Evolutionary conservation across 1,140 invertebrate genomes (phyloP), one percentile per base, ranked within the genome.

Genomic region (Bombus waltoni): DNA sequence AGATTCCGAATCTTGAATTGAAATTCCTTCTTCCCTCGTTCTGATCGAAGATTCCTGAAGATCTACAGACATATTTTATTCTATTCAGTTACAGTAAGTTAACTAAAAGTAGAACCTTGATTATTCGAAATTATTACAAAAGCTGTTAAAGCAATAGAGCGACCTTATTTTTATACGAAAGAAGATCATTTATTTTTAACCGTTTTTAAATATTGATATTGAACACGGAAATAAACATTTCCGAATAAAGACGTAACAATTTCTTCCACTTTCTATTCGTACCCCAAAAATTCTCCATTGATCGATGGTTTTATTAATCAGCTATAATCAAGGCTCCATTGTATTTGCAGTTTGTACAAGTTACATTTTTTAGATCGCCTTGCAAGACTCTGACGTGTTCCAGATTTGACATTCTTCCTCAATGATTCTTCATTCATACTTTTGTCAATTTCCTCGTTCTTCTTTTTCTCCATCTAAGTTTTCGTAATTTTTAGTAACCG

Each of bases 301-400:
- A 6, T 53, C 47, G 47, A 53, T 53, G 6, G 6, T 0, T 22
- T 22, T 28, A n/a, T 25, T 62, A 28, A 62, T 28, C 28, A 13
- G 47, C 1, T 53, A 22, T 53, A 3, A 40, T 3, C 3, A 40
- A 53, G 47, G 47, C 47, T 53, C 15, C 18, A 53, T 18, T 53
- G 18, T n/a, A 59, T 2, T 44, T 15, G 0, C 25, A 47, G 44
- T 74, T 71, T 28, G 13, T 44, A 11, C 1, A 38, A 85, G 47
- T 68, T 81, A 83, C 72, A 76, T 70, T 73, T 89, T 68, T 44
- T 81, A 53, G 74, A 81, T 70, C 65, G 78, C n/a, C 40, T 68
- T 22, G 10, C 57, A 1, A 66, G 25, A 35, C 44, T 89, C 15
- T 25, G 76, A 2, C 32, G 53, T 15, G 44, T 65, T 44, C 28